Evolutionary conservation across 2,888 invertebrate species (phyloP).

Genomic region (Stratiomys singularior): DNA sequence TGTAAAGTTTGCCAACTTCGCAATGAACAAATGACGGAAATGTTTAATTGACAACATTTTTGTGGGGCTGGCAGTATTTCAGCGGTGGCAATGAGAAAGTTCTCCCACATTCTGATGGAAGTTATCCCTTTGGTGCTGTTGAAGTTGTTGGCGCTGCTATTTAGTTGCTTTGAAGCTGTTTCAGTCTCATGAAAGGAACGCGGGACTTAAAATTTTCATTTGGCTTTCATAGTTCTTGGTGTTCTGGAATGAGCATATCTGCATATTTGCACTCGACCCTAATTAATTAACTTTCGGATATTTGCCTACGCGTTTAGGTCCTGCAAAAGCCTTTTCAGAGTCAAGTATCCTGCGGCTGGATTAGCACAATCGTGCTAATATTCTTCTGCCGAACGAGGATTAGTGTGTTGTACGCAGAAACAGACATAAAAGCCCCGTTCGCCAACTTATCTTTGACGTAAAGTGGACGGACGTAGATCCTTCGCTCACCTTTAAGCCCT

Average conservation of each 20-base stretch:
- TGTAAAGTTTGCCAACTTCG: not conserved
- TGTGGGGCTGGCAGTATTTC: not conserved
- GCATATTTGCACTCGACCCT: too few species aligned
- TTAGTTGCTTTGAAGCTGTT: too few species aligned
- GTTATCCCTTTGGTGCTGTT: too few species aligned
- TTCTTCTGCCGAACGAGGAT: not conserved
- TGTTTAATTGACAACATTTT: not conserved
- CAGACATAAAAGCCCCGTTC: not conserved
- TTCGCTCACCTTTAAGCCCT: not conserved
- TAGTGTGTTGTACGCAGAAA: not conserved
- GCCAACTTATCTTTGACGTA: not conserved
- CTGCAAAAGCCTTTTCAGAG: too few species aligned
- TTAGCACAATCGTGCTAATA: not conserved
- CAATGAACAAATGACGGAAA: not conserved
- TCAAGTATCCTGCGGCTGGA: too few species aligned
- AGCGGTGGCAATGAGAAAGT: not conserved
- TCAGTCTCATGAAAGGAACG: too few species aligned
- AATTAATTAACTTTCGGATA: too few species aligned
- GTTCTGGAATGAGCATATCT: too few species aligned
- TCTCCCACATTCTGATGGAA: not conserved
- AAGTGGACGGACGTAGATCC: not conserved
- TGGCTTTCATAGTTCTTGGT: too few species aligned
- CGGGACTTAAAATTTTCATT: too few species aligned
- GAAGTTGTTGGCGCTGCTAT: too few species aligned
- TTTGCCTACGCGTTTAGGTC: too few species aligned